Conservation (phyloP, 2,888 invertebrate species). For the Listrodromus nycthemerus region DNA sequence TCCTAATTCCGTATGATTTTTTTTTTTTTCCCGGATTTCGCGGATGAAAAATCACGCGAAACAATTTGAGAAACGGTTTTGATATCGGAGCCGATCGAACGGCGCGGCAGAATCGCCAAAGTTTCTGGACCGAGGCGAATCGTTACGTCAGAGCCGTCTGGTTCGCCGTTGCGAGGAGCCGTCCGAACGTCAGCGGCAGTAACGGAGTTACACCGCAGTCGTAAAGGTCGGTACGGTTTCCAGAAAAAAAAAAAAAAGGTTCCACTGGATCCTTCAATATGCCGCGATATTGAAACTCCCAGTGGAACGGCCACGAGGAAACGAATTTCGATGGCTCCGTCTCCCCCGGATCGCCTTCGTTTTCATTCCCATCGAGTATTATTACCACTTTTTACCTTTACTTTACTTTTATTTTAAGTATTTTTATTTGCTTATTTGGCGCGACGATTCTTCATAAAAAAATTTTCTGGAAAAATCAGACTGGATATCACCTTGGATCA, state of each 20-base stretch:
- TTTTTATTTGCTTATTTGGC: too few species aligned
- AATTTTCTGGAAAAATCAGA: too few species aligned
- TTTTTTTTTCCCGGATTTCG: too few species aligned
- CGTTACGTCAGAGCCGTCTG: background rate
- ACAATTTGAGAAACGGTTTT: background rate
- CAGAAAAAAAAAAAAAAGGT: background rate
- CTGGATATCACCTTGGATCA: too few species aligned
- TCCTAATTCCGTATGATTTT: too few species aligned
- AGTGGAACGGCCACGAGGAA: background rate
- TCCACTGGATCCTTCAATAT: background rate
- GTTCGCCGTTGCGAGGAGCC: background rate
- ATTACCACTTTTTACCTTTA: too few species aligned
- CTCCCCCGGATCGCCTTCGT: background rate
- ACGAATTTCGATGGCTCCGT: background rate
- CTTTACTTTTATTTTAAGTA: too few species aligned
- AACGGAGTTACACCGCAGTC: conserved; percentile 4
- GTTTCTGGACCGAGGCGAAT: background rate
- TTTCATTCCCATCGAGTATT: background rate
- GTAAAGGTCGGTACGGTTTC: conserved; percentile 6
- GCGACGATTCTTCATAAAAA: too few species aligned
- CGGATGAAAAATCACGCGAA: background rate
- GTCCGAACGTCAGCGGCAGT: conserved; percentile 14
- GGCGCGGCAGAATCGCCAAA: background rate
- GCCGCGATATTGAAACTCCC: background rate
- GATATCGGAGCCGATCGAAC: background rate